These are phyloP conservation scores for Erythrolamprus reginae DNA, from an alignment of 2,113 vertebrate genomes.

Conservation along the genomic window DNA sequence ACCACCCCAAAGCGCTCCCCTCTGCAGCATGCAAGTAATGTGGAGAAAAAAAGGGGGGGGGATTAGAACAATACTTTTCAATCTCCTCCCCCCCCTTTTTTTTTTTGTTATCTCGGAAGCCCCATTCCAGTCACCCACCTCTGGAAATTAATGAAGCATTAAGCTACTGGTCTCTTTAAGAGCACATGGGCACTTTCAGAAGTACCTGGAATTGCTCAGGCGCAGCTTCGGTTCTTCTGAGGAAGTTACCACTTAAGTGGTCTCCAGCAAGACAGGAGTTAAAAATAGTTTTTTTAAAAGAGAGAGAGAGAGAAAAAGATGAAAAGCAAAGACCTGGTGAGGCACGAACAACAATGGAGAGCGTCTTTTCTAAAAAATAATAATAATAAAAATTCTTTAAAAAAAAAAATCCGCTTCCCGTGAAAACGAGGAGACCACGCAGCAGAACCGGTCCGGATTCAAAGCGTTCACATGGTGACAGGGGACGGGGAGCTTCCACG, in stretches of 20 bases:
- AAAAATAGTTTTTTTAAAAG: background rate
- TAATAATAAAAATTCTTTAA: too few relatives aligned
- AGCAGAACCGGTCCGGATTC: constrained; percentile 25
- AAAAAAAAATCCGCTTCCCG: background rate
- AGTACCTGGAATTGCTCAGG: constrained; percentile 21
- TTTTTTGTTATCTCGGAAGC: background rate
- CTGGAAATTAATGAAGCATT: background rate
- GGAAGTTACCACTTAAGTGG: background rate
- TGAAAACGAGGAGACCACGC: background rate
- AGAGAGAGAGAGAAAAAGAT: background rate
- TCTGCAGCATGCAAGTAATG: background rate
- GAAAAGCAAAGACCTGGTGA: constrained; percentile 5
- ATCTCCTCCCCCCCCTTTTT: background rate
- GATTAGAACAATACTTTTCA: background rate
- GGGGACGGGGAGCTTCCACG: background rate
- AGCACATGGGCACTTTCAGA: constrained; percentile 12
- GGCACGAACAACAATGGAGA: background rate
- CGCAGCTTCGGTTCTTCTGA: background rate
- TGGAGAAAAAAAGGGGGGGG: too few relatives aligned
- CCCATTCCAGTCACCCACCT: background rate
- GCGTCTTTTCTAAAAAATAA: constrained; percentile 28
- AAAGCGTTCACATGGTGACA: constrained; percentile 43
- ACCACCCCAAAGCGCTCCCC: constrained; percentile 12
- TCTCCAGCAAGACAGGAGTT: background rate
- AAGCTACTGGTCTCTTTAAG: background rate